Evolutionary conservation across 2,113 vertebrate genomes (phyloP).

Genomic region (Siphamia tubifer): DNA sequence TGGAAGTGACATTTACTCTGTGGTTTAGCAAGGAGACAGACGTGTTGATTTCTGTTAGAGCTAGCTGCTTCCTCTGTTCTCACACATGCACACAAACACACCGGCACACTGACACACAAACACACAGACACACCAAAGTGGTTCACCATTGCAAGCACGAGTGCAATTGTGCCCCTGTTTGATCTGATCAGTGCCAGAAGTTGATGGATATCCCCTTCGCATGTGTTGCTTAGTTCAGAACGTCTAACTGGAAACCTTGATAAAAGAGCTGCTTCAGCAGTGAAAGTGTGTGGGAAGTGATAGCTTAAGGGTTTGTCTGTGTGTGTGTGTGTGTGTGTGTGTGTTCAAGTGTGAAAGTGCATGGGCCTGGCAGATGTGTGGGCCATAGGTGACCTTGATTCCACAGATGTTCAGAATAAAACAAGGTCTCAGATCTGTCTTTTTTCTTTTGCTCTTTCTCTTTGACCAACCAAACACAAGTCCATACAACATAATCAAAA

Average conservation of each 20-base stretch:
- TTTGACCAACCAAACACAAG: constrained; percentile 7
- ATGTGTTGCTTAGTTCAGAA: constrained; percentile 21
- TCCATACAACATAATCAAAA: neutral
- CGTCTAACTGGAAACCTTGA: constrained; percentile 30
- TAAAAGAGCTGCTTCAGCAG: constrained; percentile 38
- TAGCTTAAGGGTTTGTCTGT: neutral
- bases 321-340: neutral
- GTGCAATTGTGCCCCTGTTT: constrained; percentile 42
- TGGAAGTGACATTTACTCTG: constrained; percentile 62
- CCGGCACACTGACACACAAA: neutral
- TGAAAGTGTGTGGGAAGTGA: constrained; percentile 61
- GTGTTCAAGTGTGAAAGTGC: constrained; percentile 1
- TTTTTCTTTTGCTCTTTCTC: neutral
- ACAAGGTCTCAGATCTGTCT: neutral
- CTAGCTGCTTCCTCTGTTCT: constrained; percentile 28
- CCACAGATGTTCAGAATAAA: constrained; percentile 11
- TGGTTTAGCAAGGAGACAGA: constrained; percentile 59
- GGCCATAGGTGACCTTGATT: constrained; percentile 27
- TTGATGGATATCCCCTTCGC: constrained; percentile 31
- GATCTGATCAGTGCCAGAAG: constrained; percentile 29
- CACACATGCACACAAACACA: neutral
- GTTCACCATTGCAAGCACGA: constrained; percentile 36
- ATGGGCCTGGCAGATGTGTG: constrained; percentile 10
- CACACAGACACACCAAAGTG: neutral
- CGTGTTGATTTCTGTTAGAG: constrained; percentile 58